These are phyloP conservation scores for Clarias fuscus DNA, from an alignment of 2,797 vertebrate genomes.

Conservation along the genomic window DNA sequence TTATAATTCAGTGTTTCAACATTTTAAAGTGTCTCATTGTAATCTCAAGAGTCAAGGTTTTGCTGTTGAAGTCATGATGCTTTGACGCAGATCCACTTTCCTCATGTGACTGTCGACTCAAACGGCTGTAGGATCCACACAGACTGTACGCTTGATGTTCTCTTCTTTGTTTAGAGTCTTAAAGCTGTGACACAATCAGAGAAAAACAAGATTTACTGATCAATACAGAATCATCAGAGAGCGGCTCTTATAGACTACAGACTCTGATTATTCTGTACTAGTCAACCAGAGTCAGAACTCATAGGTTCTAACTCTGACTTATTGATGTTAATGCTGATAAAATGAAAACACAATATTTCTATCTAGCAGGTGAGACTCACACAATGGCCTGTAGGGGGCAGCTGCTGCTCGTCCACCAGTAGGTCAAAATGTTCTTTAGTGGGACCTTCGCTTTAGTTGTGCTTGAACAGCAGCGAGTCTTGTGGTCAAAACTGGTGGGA, in stretches of 20 bases:
- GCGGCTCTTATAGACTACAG: no score
- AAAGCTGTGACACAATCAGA: slow-evolving; percentile 30
- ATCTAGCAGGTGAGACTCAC: slow-evolving; percentile 32
- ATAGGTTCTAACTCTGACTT: neutral
- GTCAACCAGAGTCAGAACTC: neutral
- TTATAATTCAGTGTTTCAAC: no score
- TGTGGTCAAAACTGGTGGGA: no score
- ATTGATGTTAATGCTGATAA: neutral
- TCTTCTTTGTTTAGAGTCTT: neutral
- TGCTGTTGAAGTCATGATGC: neutral
- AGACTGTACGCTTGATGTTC: neutral
- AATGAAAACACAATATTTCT: neutral
- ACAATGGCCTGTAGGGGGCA: slow-evolving; percentile 1
- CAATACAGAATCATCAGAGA: neutral
- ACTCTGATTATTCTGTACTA: no score
- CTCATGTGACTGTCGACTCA: no score
- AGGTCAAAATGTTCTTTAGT: neutral
- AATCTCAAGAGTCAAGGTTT: no score
- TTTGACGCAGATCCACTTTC: neutral
- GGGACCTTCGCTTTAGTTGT: neutral
- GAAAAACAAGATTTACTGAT: no score
- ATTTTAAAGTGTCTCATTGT: no score
- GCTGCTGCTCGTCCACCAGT: neutral
- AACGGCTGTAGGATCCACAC: no score
- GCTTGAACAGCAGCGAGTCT: neutral